Conservation (phyloP, 2,888 invertebrate species). For the Mayetiola destructor region DNA sequence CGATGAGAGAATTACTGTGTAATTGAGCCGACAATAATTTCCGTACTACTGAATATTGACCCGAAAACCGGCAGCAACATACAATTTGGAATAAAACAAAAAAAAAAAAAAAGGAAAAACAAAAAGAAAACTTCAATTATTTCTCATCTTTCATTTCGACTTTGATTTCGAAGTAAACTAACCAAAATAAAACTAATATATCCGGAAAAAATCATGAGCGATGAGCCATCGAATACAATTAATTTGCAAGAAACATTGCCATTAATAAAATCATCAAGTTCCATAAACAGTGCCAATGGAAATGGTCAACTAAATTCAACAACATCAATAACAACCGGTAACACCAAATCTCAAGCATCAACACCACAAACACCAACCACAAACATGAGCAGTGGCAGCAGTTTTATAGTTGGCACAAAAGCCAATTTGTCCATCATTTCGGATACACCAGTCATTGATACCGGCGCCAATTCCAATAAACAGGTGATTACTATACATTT, state of each 20-base stretch:
- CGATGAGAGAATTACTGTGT: too few species aligned
- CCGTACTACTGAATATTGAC: too few species aligned
- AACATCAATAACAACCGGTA: too few species aligned
- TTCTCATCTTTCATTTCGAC: too few species aligned
- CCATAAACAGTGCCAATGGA: not conserved
- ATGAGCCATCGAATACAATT: constrained; percentile 11
- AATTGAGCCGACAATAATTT: too few species aligned
- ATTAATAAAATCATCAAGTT: not conserved
- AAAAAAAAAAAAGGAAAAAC: too few species aligned
- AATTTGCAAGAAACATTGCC: constrained; percentile 1
- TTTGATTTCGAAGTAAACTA: too few species aligned
- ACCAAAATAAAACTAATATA: not conserved
- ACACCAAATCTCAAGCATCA: not conserved
- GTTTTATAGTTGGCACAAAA: constrained; percentile 17
- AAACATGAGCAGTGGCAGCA: not conserved
- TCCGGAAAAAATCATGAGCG: constrained; percentile 14
- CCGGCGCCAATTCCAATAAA: constrained; percentile 46
- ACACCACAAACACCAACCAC: not conserved
- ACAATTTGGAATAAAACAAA: too few species aligned
- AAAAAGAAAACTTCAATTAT: too few species aligned
- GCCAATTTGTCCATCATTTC: constrained; percentile 42
- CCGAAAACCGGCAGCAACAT: too few species aligned
- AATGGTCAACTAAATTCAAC: not conserved
- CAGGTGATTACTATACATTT: too few species aligned
- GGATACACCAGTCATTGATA: constrained; percentile 64